A percentile compares a stretch with the other conserved stretches of the same genome.
These are phyloP conservation scores for Pyralis farinalis DNA, from an alignment of 2,888 invertebrate genomes.

Conservation along the genomic window DNA sequence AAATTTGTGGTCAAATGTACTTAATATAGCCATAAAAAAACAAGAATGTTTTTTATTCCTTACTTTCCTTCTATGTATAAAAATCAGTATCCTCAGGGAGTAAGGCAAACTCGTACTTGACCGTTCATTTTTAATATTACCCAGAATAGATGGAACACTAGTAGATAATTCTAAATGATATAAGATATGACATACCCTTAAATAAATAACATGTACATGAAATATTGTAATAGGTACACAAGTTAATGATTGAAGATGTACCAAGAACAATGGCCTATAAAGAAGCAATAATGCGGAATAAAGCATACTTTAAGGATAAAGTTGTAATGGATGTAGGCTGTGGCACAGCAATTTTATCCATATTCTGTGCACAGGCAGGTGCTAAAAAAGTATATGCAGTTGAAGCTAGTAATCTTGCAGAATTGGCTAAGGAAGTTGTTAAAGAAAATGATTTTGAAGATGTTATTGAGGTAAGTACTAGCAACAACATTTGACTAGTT, in stretches of 20 bases:
- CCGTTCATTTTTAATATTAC: too few relatives aligned
- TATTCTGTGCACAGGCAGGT: slow-evolving; percentile 95
- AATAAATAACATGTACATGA: too few relatives aligned
- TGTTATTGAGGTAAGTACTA: slow-evolving; percentile 81
- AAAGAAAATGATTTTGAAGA: slow-evolving; percentile 86
- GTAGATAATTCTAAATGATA: too few relatives aligned
- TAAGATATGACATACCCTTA: too few relatives aligned
- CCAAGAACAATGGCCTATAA: slow-evolving; percentile 89
- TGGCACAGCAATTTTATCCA: slow-evolving; percentile 93
- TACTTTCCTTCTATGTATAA: too few relatives aligned
- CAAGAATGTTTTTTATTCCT: too few relatives aligned
- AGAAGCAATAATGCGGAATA: slow-evolving; percentile 87
- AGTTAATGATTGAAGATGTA: slow-evolving; percentile 89
- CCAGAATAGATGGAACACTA: too few relatives aligned
- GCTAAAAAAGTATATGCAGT: slow-evolving; percentile 92
- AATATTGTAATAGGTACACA: slow-evolving; percentile 85
- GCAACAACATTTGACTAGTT: too few relatives aligned
- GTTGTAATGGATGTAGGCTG: slow-evolving; percentile 92
- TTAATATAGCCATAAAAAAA: too few relatives aligned
- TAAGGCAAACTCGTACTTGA: too few relatives aligned
- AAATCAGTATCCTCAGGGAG: too few relatives aligned
- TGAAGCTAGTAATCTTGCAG: slow-evolving; percentile 88
- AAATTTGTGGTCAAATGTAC: too few relatives aligned
- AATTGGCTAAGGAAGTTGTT: slow-evolving; percentile 83
- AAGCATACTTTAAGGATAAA: slow-evolving; percentile 86